A percentile compares a stretch with the other conserved stretches of the same genome.
Conservation (phyloP, 2,113 vertebrate genomes). For the Parotia lawesii region DNA sequence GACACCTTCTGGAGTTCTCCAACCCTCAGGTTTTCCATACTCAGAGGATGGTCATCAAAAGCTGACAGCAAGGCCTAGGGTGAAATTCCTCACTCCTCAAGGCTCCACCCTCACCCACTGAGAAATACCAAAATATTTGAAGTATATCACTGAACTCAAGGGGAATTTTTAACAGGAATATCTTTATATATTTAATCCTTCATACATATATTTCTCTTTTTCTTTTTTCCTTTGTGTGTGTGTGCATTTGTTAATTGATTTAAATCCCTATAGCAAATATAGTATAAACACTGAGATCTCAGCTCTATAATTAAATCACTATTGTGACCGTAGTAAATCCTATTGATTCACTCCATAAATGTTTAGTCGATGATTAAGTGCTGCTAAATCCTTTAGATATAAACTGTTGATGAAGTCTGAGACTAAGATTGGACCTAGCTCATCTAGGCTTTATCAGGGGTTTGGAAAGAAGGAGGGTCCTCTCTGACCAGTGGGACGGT, state of each 20-base stretch:
- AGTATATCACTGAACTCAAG: neutral
- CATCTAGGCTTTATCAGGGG: neutral
- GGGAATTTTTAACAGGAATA: neutral
- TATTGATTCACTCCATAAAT: neutral
- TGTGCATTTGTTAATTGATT: neutral
- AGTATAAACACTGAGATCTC: neutral
- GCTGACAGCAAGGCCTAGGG: neutral
- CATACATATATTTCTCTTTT: neutral
- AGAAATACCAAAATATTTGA: neutral
- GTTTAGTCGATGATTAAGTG: neutral
- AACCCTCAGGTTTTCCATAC: neutral
- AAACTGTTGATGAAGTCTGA: neutral
- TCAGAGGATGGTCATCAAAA: neutral
- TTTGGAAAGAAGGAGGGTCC: neutral
- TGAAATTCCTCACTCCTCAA: neutral
- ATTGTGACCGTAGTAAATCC: neutral
- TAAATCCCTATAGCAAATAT: neutral
- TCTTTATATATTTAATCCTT: neutral
- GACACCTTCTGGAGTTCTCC: neutral
- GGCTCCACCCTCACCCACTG: rapidly evolving
- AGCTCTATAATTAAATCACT: neutral
- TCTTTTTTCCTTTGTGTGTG: neutral
- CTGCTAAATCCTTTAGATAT: neutral
- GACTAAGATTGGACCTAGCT: neutral
- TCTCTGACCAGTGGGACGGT: neutral